Evolutionary conservation across 2,113 vertebrate genomes (phyloP), one percentile per base, ranked within the genome.

Genomic region (Menidia beryllina): DNA sequence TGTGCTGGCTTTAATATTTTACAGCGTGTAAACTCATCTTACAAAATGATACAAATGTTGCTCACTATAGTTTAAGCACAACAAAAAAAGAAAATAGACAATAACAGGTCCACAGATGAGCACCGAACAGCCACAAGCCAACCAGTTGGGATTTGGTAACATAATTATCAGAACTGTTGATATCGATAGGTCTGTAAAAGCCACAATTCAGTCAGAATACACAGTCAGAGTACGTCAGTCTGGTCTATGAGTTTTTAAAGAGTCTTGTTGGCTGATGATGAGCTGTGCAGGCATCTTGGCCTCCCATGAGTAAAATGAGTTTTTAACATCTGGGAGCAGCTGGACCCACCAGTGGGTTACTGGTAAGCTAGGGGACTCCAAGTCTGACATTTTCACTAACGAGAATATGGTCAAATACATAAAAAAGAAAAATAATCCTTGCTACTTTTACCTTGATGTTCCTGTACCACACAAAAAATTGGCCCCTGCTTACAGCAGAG

Each of bases 191-290:
- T 58, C 50, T 61, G 62, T 14, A 15, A 10, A 47, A 56, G 3
- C 39, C 19, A 17, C 59, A 70, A 26, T 69, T 15, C 53, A 56
- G 3, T 34, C 19, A 17, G 63, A 70, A 26, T 69, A 13, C 53
- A 49, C 14, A 53, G 60, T 45, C 45, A 10, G 51, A 51, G 25
- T 21, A 53, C 62, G 39, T 25, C 38, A 5, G 84, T 86, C 87
- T 84, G 73, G 68, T 87, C 81, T 58, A 61, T 4, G 56, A 68
- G 57, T 61, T 51, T 75, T 78, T 62, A 63, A 7, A 63, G 77
- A 63, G 78, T 77, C 69, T 50, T 50, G 23, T 14, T 21, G 0
- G 82, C 85, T 75, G 81, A 79, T 50, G 39, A 69, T 49, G 62
- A 67, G 58, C 24, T 11, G 5, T 43, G 52, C 23, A 66, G 30